Base-by-base conservation (phyloP, 2,113 vertebrate genomes). In the Delphinapterus leucas region DNA sequence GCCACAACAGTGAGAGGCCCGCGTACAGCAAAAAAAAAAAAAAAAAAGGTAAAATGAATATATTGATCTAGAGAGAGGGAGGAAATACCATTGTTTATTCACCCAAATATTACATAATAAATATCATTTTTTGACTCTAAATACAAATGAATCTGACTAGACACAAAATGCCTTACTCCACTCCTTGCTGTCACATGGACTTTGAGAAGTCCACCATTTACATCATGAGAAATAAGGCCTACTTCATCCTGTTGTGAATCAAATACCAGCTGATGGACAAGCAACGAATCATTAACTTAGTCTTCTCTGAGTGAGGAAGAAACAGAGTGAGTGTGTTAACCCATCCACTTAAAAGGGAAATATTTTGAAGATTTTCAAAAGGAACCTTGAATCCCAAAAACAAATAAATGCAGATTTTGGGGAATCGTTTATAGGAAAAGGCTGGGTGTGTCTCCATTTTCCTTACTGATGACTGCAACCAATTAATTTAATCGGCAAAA, bases 291-390 rank as follows among this genome's bases (percentile, higher is more conserved):
- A 53, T 68, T 47, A 79, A 65, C 49, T 80, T 89, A 83, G 71
- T 88, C 73, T 93, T 82, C 55, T 88, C 81, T 70, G 73, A 82
- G 23, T 74, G n/a, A 94, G 71, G 80, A 84, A 90, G 67, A 93
- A 96, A 88, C 53, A 94, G 84, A 93, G 18, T 76, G 38, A 91
- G 38, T 90, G 68, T 80, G 25, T 94, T 96, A 87, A 96, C 79
- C 17, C 28, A 91, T 53, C 77, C 93, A 76, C 55, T 96, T 92
- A 93, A 96, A 90, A 96, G 86, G 76, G 71, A 97, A 96, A 95
- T 49, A 88, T 85, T 97, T 94, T 92, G 60, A 97, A 95, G 38
- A 74, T 79, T 96, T 91, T 70, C 49, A 38, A 91, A 86, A 88
- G 49, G n/a, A 96, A 79, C 2, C 55, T 84, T 97, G 74, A 60